Evolutionary conservation across 2,797 vertebrate genomes (phyloP).

Genomic region (Bradypodion pumilum): DNA sequence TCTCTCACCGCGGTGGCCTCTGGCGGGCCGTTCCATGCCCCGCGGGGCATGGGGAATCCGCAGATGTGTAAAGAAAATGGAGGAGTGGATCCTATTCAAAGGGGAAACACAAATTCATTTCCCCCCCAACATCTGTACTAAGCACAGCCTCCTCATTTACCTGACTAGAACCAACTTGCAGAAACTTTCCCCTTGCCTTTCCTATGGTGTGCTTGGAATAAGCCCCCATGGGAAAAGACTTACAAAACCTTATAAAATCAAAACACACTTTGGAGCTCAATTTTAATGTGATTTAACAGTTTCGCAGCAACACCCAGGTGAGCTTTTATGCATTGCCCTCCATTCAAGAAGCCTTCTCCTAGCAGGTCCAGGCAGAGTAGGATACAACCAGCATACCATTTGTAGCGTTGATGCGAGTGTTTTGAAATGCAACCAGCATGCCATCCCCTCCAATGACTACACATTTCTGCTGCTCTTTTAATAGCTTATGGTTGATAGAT

Average conservation of each 20-base stretch:
- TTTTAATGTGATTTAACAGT: constrained; percentile 59
- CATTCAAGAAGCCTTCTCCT: constrained; percentile 60
- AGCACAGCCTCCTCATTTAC: neutral
- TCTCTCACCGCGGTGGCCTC: no score
- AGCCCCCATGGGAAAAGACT: constrained; percentile 31
- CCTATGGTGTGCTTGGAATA: constrained; percentile 35
- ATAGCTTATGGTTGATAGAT: constrained; percentile 68
- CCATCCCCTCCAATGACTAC: constrained; percentile 65
- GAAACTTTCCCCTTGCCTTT: constrained; percentile 3
- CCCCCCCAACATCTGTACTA: constrained; percentile 3
- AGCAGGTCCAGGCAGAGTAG: constrained; percentile 67
- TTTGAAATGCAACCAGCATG: constrained; percentile 70
- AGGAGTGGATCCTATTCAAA: neutral
- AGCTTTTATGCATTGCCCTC: constrained; percentile 60
- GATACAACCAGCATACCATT: constrained; percentile 62
- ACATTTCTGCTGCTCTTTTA: constrained; percentile 65
- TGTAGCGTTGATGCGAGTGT: constrained; percentile 54
- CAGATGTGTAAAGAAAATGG: neutral
- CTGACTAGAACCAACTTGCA: constrained; percentile 22
- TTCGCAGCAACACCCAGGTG: constrained; percentile 59
- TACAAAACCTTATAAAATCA: constrained; percentile 48
- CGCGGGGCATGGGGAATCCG: no score
- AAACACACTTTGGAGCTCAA: constrained; percentile 50
- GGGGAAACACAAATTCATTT: neutral
- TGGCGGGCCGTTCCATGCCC: no score